Conservation (phyloP, 2,888 invertebrate genomes). For the Hirudinaria manillensis region DNA sequence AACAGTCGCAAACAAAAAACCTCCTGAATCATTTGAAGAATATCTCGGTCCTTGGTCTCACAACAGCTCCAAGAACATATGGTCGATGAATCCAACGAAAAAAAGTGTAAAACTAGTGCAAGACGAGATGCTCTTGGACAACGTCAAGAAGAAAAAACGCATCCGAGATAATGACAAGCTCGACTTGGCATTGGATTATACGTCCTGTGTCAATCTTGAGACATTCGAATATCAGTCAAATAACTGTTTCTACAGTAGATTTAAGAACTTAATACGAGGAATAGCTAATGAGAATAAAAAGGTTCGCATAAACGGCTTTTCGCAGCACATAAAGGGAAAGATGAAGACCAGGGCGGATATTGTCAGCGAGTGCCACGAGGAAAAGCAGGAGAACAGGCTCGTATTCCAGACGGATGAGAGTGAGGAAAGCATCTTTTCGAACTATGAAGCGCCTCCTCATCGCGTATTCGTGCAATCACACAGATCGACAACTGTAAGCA, state of each 20-base stretch:
- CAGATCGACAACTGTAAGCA: background rate
- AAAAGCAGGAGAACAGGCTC: background rate
- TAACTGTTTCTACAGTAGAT: constrained; percentile 24
- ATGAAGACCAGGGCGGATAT: constrained; percentile 11
- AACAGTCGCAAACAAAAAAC: too few species aligned
- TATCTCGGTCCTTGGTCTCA: background rate
- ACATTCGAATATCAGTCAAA: constrained; percentile 17
- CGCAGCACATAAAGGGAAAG: background rate
- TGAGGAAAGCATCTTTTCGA: background rate
- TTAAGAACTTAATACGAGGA: constrained; percentile 20
- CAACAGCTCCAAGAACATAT: background rate
- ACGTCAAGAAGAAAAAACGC: background rate
- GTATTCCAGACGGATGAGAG: background rate
- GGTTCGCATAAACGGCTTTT: background rate
- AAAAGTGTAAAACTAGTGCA: background rate
- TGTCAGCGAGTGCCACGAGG: background rate
- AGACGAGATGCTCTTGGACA: background rate
- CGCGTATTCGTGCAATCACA: background rate
- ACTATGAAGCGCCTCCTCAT: too few species aligned
- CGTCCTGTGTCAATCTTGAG: constrained; percentile 23
- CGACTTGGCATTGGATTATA: constrained; percentile 17
- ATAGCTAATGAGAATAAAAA: constrained; percentile 12
- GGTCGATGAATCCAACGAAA: background rate
- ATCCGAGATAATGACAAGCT: background rate
- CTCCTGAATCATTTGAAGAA: background rate